Conservation (phyloP, 2,113 vertebrate species). For the Strix aluco region DNA sequence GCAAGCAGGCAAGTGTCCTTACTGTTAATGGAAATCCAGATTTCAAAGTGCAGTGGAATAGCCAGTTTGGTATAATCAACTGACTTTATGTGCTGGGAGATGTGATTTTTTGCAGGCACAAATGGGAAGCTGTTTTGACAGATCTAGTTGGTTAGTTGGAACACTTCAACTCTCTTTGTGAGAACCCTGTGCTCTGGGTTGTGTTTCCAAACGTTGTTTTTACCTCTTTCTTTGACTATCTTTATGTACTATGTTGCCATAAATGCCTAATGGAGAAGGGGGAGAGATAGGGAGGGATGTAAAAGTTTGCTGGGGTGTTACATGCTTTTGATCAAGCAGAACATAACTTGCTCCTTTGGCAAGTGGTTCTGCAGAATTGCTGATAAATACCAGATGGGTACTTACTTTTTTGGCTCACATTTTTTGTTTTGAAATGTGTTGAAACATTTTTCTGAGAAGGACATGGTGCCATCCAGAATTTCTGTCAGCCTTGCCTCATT, state of each 20-base stretch:
- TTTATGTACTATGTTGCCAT: not conserved
- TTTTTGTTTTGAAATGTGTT: constrained; percentile 36
- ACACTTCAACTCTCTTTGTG: not conserved
- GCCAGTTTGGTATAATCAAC: not conserved
- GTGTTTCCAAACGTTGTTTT: not conserved
- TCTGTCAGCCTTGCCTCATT: not conserved
- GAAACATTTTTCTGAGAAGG: constrained; percentile 16
- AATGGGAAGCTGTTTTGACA: not conserved
- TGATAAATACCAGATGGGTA: constrained; percentile 23
- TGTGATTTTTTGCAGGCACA: not conserved
- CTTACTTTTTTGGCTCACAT: constrained; percentile 3
- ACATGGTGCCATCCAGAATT: not conserved
- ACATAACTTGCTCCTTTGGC: not conserved
- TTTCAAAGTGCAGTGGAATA: not conserved
- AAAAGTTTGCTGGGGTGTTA: not conserved
- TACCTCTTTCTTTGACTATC: not conserved
- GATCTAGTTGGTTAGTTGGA: not conserved
- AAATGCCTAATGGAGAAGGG: not conserved
- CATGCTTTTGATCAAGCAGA: not conserved
- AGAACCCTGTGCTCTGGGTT: not conserved
- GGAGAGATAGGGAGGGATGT: not conserved
- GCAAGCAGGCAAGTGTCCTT: not conserved
- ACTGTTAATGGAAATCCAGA: not conserved
- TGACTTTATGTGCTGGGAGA: not conserved
- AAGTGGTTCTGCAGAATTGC: not conserved